These are phyloP conservation scores for Galaxias olidus DNA, from an alignment of 2,797 vertebrate genomes.

Conservation along the genomic window DNA sequence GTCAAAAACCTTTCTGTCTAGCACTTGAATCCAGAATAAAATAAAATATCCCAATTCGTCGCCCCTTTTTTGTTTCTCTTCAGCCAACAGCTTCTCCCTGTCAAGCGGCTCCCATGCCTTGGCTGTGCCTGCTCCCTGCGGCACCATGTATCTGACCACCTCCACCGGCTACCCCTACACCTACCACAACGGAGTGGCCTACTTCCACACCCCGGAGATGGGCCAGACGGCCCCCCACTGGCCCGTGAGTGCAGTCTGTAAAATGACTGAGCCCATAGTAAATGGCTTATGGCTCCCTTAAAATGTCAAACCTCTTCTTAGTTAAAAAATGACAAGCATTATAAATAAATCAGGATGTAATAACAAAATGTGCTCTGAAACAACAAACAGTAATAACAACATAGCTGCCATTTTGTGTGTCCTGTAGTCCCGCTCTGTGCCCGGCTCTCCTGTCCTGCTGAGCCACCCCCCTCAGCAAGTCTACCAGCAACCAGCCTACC, in stretches of 20 bases:
- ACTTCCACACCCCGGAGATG: conserved; percentile 78
- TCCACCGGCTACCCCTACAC: conserved; percentile 82
- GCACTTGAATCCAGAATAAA: not conserved
- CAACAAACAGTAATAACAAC: too few relatives aligned
- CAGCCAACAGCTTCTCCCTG: conserved; percentile 37
- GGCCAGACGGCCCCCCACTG: conserved; percentile 68
- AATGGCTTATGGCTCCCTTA: too few relatives aligned
- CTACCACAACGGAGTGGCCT: conserved; percentile 85
- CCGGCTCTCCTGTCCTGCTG: conserved; percentile 74
- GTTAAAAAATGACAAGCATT: too few relatives aligned
- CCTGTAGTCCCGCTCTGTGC: conserved; percentile 67
- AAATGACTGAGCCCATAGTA: not conserved
- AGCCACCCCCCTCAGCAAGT: conserved; percentile 66
- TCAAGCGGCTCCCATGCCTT: conserved; percentile 63
- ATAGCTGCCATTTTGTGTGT: conserved; percentile 11
- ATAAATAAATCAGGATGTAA: too few relatives aligned
- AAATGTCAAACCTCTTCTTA: too few relatives aligned
- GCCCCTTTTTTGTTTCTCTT: not conserved
- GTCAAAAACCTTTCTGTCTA: not conserved
- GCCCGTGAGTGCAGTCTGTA: conserved; percentile 70
- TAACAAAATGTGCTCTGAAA: too few relatives aligned
- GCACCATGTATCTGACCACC: conserved; percentile 78
- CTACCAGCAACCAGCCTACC: conserved; percentile 77
- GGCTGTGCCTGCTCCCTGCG: conserved; percentile 66
- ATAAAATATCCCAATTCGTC: not conserved